A percentile compares a stretch with the other conserved stretches of the same genome.
Evolutionary conservation across 2,113 vertebrate genomes (phyloP).

Genomic region (Pseudois nayaur): DNA sequence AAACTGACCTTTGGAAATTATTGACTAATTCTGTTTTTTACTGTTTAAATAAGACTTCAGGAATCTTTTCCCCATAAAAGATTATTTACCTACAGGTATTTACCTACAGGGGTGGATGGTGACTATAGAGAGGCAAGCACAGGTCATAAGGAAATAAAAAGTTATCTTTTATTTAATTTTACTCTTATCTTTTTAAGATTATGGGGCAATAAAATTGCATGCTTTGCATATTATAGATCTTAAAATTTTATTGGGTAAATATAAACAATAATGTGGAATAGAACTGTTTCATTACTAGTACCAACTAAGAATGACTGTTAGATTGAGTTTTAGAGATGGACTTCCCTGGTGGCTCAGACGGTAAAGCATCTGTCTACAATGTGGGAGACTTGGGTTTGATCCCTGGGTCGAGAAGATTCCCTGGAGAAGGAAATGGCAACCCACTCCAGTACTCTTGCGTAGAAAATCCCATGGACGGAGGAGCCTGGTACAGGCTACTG

Average conservation of each 20-base stretch:
- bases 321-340: background rate
- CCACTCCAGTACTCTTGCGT: background rate
- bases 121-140: background rate
- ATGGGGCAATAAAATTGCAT: background rate
- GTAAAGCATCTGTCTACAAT: background rate
- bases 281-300: background rate
- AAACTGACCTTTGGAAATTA: background rate
- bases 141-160: slow-evolving; percentile 17
- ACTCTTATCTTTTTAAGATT: background rate
- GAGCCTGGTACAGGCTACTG: background rate
- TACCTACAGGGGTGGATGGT: background rate
- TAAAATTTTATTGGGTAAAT: slow-evolving; percentile 4
- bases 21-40: background rate
- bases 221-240: background rate
- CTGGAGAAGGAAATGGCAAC: background rate
- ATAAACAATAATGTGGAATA: background rate
- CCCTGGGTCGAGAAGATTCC: background rate
- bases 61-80: background rate
- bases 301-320: slow-evolving; percentile 11
- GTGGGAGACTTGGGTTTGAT: background rate
- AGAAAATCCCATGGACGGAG: background rate
- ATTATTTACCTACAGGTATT: background rate
- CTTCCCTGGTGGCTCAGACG: background rate
- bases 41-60: slow-evolving; percentile 18
- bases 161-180: background rate